These are phyloP conservation scores for Ptilodon capucinus DNA, from an alignment of 2,888 invertebrate genomes.

Conservation along the genomic window DNA sequence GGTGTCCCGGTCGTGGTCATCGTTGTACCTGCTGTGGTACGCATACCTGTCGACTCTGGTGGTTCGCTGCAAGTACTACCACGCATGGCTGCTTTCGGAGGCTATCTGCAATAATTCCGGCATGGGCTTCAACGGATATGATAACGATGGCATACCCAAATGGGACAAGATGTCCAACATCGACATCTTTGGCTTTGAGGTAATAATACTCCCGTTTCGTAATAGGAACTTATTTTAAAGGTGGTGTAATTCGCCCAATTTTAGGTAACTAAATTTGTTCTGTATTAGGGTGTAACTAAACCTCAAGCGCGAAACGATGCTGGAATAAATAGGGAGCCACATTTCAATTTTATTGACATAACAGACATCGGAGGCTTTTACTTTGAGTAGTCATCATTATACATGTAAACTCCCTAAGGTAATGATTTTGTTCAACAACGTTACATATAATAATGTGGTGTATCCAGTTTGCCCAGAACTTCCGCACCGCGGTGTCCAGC, in stretches of 20 bases:
- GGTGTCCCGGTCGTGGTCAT: conserved; percentile 76
- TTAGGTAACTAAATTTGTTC: too few species aligned
- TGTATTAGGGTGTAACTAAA: too few species aligned
- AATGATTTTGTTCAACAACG: too few species aligned
- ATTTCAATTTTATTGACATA: too few species aligned
- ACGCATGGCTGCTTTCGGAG: conserved; percentile 98
- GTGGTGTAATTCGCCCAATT: too few species aligned
- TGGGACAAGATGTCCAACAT: conserved; percentile 98
- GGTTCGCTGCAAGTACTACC: conserved; percentile 96
- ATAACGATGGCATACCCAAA: conserved; percentile 87
- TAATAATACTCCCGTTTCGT: conserved; percentile 47
- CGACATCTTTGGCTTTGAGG: conserved; percentile 94
- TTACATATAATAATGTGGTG: background rate
- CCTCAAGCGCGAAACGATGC: too few species aligned
- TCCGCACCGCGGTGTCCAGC: conserved; percentile 92
- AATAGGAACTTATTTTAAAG: too few species aligned
- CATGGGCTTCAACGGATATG: conserved; percentile 94
- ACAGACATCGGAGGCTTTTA: too few species aligned
- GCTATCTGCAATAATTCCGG: conserved; percentile 98
- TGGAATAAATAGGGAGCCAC: too few species aligned
- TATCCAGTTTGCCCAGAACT: conserved; percentile 89
- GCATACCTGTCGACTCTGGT: conserved; percentile 91
- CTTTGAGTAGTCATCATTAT: too few species aligned
- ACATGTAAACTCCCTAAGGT: too few species aligned
- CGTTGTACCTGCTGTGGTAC: conserved; percentile 79